Evolutionary conservation across 2,888 invertebrate species (phyloP), one percentile per base, ranked within the genome.

Genomic region (Thumatha senex): DNA sequence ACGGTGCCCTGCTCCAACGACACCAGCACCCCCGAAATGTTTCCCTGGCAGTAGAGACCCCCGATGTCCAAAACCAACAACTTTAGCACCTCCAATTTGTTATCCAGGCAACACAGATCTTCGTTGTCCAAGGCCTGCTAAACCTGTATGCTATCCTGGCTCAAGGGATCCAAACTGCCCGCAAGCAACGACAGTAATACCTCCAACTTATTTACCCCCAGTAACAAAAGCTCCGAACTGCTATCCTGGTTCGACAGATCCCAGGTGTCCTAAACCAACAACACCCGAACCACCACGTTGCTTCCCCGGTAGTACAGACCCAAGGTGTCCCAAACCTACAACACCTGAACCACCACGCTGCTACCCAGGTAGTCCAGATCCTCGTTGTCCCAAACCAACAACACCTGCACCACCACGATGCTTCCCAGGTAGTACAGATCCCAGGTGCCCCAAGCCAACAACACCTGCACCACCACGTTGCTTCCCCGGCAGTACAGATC

Each of bases 241-340:
- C 9, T 48, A 7, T 8, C 31, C 31, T 4, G 67, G 66, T 7
- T 63, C 58, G 8, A 56, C 58, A 11, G 60, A 69, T 40, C 61
- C 63, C 10, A 63, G 71, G 7, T 67, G 71, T 39, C 70, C 60
- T 9, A 36, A 56, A 42, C 50, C 51, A 5, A 57, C 64, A 1
- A 64, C 74, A 18, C 58, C 67, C 9, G 46, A 61, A 11, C 63
- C 60, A 11, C 67, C 60, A 8, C 50, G 49, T 2, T 74, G 76
- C 29, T 74, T 56, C 51, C 77, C 78, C 18, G 83, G 80, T 29
- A 76, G 77, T 7, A 72, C 68, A 12, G 88, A 90, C 62, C 80
- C 82, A 0, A 69, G 41, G 2, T 47, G 47, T 10, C 47, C 47
- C 0, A 61, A 53, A 11, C 72, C 71, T 0, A 70, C 76, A 0